Evolutionary conservation across 2,797 vertebrate genomes (phyloP).

Genomic region (Anolis apletophallus): DNA sequence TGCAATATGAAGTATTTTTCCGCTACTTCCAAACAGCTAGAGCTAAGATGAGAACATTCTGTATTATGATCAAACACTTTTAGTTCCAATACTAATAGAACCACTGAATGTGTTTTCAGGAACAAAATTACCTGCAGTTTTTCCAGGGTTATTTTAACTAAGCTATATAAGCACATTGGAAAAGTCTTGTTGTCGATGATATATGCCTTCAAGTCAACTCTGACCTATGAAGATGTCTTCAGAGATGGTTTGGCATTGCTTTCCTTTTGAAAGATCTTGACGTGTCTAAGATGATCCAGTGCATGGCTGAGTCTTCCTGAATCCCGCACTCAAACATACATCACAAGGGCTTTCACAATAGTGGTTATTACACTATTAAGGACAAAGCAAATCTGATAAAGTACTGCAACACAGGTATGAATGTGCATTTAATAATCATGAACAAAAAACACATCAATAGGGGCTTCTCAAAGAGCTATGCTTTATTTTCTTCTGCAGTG

Average conservation of each 20-base stretch:
- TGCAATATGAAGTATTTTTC: neutral
- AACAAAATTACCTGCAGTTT: no score
- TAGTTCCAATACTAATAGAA: no score
- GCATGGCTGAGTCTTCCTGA: no score
- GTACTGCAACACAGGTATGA: neutral
- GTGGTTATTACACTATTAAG: neutral
- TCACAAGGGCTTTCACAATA: neutral
- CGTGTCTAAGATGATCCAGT: no score
- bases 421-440: neutral
- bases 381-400: neutral
- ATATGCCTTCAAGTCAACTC: no score
- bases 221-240: no score
- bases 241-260: no score
- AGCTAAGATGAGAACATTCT: neutral
- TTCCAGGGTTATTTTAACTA: neutral
- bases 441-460: neutral
- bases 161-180: neutral
- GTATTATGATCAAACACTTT: no score
- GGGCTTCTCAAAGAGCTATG: conserved; percentile 47
- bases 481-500: conserved; percentile 46
- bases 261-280: no score
- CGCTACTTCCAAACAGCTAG: neutral
- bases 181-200: no score
- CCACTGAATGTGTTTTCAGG: no score
- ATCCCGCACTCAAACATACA: no score